Evolutionary conservation across 2,797 vertebrate species (phyloP), one percentile per base, ranked within the genome.

Genomic region (Yasuhikotakia modesta): DNA sequence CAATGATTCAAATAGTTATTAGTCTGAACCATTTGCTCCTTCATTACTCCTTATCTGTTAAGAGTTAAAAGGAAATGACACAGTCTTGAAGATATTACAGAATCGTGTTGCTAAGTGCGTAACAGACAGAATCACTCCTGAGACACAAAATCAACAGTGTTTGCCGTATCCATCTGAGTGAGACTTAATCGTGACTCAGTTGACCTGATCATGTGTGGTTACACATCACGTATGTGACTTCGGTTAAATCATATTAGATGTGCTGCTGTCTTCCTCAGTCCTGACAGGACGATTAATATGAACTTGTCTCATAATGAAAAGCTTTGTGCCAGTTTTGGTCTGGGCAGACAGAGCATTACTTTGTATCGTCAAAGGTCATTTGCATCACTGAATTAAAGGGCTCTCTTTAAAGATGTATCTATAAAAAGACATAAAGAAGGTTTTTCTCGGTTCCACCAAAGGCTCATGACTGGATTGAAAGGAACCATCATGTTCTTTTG

Each of bases 281-380:
- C 12, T 30, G 19, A 67, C 19, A 76, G 63, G 45, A 27, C 63
- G 30, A 21, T 50, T 50, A 67, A 67, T 58, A 64, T 76, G 43
- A 69, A 7, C 13, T 19, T 6, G 2, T 55, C 39, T n/a, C 64
- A 85, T 48, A 85, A 78, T 58, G 52, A 32, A 21, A 14, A 30
- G 13, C 64, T 63, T 85, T 85, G 76, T 82, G 76, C 72, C 76
- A 2, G 50, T 79, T 82, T 70, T 76, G 69, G 63, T 17, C 27
- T 22, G 27, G 10, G n/a, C 21, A 57, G 35, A 65, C 79, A 45
- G 63, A 11, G 2, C 14, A 11, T 35, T 32, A 46, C 32, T 68
- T 48, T 68, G 55, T 67, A 10, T 63, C 21, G 48, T 64, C 30
- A 63, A 16, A 75, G 64, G 65, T 77, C 52, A 86, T 84, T 84